Conservation (phyloP, 1,140 invertebrate species). For the Pogonognathellus flavescens region DNA sequence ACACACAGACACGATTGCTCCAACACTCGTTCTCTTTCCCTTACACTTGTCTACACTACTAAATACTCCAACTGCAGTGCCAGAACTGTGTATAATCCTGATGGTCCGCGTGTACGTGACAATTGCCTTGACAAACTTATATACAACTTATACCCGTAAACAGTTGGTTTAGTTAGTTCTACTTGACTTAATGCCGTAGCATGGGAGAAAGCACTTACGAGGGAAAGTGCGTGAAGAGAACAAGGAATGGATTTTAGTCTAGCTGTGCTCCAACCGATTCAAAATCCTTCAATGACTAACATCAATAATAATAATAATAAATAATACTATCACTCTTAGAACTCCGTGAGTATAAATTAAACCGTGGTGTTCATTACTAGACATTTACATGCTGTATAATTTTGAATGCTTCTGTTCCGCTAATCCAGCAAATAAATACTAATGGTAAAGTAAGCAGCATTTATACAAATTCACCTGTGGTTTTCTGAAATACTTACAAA, state of each 20-base stretch:
- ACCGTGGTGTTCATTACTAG: too few relatives aligned
- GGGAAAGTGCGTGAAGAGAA: conserved; percentile 41
- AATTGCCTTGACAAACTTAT: conserved; percentile 32
- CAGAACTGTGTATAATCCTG: background rate
- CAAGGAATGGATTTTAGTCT: conserved; percentile 27
- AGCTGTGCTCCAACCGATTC: background rate
- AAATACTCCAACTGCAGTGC: background rate
- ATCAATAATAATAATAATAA: too few relatives aligned
- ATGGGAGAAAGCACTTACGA: conserved; percentile 48
- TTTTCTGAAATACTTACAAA: background rate
- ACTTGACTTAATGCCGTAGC: conserved; percentile 25
- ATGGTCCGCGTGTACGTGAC: conserved; percentile 6
- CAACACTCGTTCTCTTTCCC: background rate
- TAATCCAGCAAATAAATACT: too few relatives aligned
- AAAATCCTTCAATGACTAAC: background rate
- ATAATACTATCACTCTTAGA: too few relatives aligned
- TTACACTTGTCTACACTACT: too few relatives aligned
- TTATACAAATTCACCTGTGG: too few relatives aligned
- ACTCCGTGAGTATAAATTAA: too few relatives aligned
- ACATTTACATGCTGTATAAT: too few relatives aligned
- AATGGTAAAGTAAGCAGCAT: too few relatives aligned
- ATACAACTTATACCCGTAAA: background rate
- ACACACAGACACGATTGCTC: background rate
- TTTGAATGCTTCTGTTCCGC: too few relatives aligned
- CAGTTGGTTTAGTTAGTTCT: conserved; percentile 16